Base-by-base conservation (phyloP, 2,113 vertebrate species). In the Silurus asotus region DNA sequence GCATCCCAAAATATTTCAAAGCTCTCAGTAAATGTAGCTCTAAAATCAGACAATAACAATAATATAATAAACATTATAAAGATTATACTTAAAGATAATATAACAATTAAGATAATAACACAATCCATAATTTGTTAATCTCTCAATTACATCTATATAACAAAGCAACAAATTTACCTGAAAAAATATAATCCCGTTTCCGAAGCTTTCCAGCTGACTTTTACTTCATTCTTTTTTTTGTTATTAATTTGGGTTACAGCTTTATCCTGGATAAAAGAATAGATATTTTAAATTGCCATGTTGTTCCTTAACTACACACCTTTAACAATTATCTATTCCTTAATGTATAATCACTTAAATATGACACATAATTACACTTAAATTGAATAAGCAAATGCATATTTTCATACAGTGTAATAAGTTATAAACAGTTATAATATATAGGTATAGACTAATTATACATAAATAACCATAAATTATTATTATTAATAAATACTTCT, bases 181-280 rank as follows among this genome's bases (percentile, higher is more conserved):
- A 88, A 86, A 76, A 45, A 83, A 69, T 74, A 86, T 2, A 0
- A 0, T 51, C 75, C 75, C 8, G 15, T 0, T 25, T 19, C n/a
- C 76, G 59, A 56, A n/a, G 59, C 20, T 19, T 0, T n/a, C 80
- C 86, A 87, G 6, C 2, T n/a, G 20, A 84, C 81, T 0, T 0
- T 7, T 25, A 88, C 19, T 45, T 0, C 0, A 0, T 3, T 25
- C 28, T 88, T 88, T 0, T 0, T 0, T 1, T 1, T 0, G 59
- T 86, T 88, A 58, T 83, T 45, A 11, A 0, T 10, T 5, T 88
- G 84, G 17, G 28, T 49, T 6, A 86, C 84, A 64, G 55, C 88
- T 48, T 15, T 78, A 61, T 0, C 49, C 81, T 88, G 37, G 28
- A 37, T 17, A 81, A 79, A 77, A 28, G 67, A 23, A 56, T 28